These are phyloP conservation scores for Sebastes iracundus DNA, from an alignment of 2,797 vertebrate genomes.

Conservation along the genomic window DNA sequence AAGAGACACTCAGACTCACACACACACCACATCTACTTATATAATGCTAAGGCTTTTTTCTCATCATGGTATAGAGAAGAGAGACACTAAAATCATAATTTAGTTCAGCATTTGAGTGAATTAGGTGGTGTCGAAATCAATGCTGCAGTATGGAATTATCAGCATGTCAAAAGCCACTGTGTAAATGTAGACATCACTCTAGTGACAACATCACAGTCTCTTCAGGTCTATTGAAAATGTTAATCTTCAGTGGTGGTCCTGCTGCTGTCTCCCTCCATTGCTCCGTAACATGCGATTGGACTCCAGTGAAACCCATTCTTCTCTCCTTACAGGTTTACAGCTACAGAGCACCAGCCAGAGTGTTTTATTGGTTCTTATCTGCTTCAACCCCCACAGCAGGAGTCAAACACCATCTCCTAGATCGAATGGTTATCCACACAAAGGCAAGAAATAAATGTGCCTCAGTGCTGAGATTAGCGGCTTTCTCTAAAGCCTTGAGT, in stretches of 20 bases:
- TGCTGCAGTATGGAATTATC: neutral
- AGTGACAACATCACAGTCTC: neutral
- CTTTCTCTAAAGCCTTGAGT: neutral
- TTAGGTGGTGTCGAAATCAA: neutral
- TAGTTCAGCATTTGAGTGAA: neutral
- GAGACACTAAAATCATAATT: neutral
- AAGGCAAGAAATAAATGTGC: slow-evolving; percentile 14
- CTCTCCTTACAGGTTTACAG: slow-evolving; percentile 12
- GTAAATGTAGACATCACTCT: neutral
- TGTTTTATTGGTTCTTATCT: slow-evolving; percentile 36
- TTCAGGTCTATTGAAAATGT: neutral
- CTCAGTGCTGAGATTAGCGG: neutral
- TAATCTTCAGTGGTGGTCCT: neutral
- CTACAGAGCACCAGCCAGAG: neutral
- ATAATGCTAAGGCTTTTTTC: neutral
- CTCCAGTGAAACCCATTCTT: slow-evolving; percentile 9
- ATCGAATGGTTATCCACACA: slow-evolving; percentile 23
- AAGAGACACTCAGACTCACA: neutral
- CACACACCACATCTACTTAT: neutral
- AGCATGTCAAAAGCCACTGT: neutral
- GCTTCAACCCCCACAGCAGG: slow-evolving; percentile 7
- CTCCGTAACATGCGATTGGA: neutral
- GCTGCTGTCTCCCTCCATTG: neutral
- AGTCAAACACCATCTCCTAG: slow-evolving; percentile 30
- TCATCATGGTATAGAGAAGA: neutral